Base-by-base conservation (phyloP, 2,888 invertebrate genomes). In the Epinotia demarniana region DNA sequence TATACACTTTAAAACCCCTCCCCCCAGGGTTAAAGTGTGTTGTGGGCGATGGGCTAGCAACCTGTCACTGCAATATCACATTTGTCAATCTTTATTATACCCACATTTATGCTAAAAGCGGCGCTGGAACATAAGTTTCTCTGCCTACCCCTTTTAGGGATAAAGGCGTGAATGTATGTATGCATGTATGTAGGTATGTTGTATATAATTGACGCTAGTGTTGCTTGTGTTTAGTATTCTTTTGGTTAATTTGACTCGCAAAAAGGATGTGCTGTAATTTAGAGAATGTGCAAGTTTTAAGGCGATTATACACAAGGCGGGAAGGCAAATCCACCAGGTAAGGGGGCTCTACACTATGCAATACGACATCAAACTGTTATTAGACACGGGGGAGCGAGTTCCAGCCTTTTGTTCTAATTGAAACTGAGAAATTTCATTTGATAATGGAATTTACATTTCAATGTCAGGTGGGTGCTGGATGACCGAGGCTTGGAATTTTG, bases 321-420 rank as follows among this genome's bases (percentile, higher is more conserved):
- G 79, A 79, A 18, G 78, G 80, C 79, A 81, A 80, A 78, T 80
- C 72, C 68, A 77, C 75, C 81, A 81, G 79, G 80, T 80, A 78
- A 71, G 76, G 73, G 75, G 72, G 75, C n/a, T 63, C 43, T 60
- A 68, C 75, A 77, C 77, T 77, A 76, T 72, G 75, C 75, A 53
- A 67, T 79, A 79, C 80, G 77, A 82, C 80, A 80, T 84, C 85
- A 84, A 84, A 86, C 80, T 80, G 84, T 84, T 86, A 84, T 85
- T 84, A 83, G 83, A 78, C 81, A 80, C 80, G 84, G 81, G 80
- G 53, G n/a, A 78, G 80, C 75, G 77, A 78, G 74, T 78, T 79
- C 55, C 72, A 75, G 68, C 67, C 81, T 81, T 84, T 84, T 83
- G 78, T 78, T 81, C 84, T 88, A 88, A 88, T 88, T 88, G 84